Evolutionary conservation across 2,113 vertebrate genomes (phyloP).

Genomic region (Odontophorus gujanensis): DNA sequence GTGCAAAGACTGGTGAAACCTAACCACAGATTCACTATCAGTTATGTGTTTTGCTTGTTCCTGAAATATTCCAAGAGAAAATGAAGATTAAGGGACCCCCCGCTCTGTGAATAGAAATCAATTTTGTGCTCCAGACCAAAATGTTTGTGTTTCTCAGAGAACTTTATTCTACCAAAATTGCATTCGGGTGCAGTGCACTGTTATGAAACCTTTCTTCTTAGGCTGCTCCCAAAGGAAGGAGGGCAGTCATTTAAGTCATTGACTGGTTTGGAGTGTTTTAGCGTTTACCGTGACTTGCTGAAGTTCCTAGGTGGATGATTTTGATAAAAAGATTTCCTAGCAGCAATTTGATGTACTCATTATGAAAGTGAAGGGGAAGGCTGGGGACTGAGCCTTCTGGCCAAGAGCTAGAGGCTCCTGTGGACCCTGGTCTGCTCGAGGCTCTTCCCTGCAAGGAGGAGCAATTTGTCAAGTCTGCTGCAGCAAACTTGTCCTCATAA

Average conservation of each 20-base stretch:
- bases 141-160: background rate
- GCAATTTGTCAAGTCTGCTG: background rate
- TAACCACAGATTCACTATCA: fast-evolving
- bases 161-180: fast-evolving
- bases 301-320: fast-evolving
- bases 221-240: background rate
- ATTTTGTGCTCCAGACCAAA: background rate
- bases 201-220: background rate
- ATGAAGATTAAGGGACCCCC: background rate
- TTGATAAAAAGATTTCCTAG: background rate
- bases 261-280: background rate
- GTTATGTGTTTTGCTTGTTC: background rate
- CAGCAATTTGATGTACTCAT: fast-evolving
- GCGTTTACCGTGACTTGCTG: background rate
- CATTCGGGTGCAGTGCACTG: background rate
- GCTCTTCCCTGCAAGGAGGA: background rate
- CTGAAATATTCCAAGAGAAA: background rate
- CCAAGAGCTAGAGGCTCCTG: fast-evolving
- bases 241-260: background rate
- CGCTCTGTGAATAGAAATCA: background rate
- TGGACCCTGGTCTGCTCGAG: background rate
- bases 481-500: constrained; percentile 14
- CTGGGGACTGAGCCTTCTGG: background rate
- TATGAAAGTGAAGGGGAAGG: fast-evolving
- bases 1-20: background rate